Evolutionary conservation across 2,113 vertebrate genomes (phyloP).

Genomic region (Tetrax tetrax): DNA sequence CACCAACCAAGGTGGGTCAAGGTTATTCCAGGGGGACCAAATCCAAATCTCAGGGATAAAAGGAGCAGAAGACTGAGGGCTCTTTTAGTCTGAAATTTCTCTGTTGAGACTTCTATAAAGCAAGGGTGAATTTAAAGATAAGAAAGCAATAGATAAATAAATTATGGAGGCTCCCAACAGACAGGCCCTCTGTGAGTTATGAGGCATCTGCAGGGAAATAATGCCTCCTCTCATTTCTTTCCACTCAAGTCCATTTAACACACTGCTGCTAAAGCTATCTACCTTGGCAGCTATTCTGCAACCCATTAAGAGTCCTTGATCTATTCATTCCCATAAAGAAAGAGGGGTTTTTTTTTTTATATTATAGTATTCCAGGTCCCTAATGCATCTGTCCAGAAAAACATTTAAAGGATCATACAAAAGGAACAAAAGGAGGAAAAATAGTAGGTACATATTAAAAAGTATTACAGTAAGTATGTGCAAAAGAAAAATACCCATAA

Average conservation of each 20-base stretch:
- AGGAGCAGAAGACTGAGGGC: not conserved
- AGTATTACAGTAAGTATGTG: not conserved
- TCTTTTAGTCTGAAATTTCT: not conserved
- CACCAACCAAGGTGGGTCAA: not conserved
- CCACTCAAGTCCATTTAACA: slow-evolving; percentile 64
- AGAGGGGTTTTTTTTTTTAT: not conserved
- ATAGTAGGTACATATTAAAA: not conserved
- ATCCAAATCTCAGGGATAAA: not conserved
- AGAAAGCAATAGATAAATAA: slow-evolving; percentile 50
- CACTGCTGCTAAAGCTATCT: slow-evolving; percentile 51
- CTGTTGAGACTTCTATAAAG: not conserved
- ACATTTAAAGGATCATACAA: not conserved
- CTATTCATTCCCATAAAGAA: slow-evolving; percentile 34
- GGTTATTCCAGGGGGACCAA: not conserved
- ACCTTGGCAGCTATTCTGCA: slow-evolving; percentile 59
- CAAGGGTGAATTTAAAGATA: slow-evolving; percentile 25
- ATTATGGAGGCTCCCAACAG: slow-evolving; percentile 20
- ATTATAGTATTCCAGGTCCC: not conserved
- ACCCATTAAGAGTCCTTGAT: slow-evolving; percentile 62
- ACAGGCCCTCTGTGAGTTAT: slow-evolving; percentile 45
- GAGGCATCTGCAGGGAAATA: slow-evolving; percentile 58
- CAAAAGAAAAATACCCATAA: not conserved
- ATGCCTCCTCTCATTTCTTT: slow-evolving; percentile 48
- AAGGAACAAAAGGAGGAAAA: slow-evolving; percentile 6
- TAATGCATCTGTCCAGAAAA: slow-evolving; percentile 21